Percentiles rank a stretch among this genome's conserved stretches.
Evolutionary conservation across 2,888 invertebrate genomes (phyloP).

Genomic region (Amblyjoppa fuscipennis): DNA sequence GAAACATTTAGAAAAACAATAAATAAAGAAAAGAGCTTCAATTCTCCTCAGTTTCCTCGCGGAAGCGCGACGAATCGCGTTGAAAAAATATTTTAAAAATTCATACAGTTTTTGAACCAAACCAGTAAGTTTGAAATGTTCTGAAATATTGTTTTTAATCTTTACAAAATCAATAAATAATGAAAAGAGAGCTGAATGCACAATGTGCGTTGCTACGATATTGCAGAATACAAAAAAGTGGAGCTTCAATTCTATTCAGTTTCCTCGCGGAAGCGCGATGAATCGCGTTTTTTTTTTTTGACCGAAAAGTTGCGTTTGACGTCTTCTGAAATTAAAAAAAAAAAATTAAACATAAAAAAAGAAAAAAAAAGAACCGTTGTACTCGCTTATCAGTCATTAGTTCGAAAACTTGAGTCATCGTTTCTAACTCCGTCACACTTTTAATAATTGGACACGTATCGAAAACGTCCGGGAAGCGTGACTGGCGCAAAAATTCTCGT

Average conservation of each 20-base stretch:
- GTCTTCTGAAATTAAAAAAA: background rate
- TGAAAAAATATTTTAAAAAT: too few species aligned
- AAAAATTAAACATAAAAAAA: background rate
- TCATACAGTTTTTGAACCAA: too few species aligned
- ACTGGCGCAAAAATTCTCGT: conserved; percentile 41
- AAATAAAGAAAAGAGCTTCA: too few species aligned
- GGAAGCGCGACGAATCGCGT: too few species aligned
- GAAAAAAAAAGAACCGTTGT: background rate
- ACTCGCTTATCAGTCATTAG: conserved; percentile 18
- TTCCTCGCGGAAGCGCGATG: conserved; percentile 17
- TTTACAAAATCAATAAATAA: too few species aligned
- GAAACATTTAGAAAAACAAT: too few species aligned
- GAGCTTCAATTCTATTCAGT: too few species aligned
- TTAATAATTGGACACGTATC: conserved; percentile 21
- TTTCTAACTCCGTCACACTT: background rate
- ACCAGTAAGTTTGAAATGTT: too few species aligned
- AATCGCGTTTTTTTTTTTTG: background rate
- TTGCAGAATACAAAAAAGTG: too few species aligned
- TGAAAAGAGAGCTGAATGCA: background rate
- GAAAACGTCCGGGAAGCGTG: conserved; percentile 29
- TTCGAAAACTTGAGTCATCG: conserved; percentile 11
- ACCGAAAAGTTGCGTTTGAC: background rate
- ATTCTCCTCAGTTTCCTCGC: too few species aligned
- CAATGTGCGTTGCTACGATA: background rate
- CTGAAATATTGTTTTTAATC: too few species aligned